phyloP scores from a whole-genome alignment of 2,797 vertebrate genomes.

The Harpagifer antarcticus region DNA sequence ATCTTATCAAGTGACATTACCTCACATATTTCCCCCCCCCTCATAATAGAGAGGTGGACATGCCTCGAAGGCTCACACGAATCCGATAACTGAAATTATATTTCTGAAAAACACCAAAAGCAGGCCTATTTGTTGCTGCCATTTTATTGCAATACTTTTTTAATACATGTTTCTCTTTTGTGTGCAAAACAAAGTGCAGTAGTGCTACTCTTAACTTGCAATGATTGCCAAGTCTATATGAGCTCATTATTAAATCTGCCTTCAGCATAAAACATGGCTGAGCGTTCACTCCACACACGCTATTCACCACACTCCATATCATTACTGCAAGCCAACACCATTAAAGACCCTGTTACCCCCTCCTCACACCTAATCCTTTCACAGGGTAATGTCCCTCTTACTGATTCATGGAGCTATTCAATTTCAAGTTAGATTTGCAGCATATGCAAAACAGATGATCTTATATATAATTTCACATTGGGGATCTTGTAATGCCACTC shows the following conservation, averaged over 20 bases:
- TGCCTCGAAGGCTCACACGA: slow-evolving; percentile 5
- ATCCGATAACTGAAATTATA: neutral
- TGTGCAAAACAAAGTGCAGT: neutral
- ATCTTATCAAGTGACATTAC: slow-evolving; percentile 8
- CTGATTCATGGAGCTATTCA: slow-evolving; percentile 13
- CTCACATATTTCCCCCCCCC: slow-evolving; percentile 17
- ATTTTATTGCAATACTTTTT: neutral
- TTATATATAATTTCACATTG: slow-evolving; percentile 47
- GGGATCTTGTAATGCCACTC: slow-evolving; percentile 36
- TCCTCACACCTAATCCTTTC: slow-evolving; percentile 12
- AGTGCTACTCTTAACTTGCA: slow-evolving; percentile 17
- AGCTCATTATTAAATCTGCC: slow-evolving; percentile 31
- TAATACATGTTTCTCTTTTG: neutral
- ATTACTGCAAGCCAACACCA: slow-evolving; percentile 16
- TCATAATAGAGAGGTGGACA: neutral
- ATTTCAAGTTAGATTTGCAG: slow-evolving; percentile 35
- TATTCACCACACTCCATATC: neutral
- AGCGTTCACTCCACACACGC: neutral
- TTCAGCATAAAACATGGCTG: slow-evolving; percentile 8
- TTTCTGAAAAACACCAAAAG: slow-evolving; percentile 1
- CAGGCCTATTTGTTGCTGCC: neutral
- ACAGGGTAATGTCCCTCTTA: slow-evolving; percentile 18
- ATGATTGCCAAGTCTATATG: slow-evolving; percentile 8
- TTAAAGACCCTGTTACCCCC: slow-evolving; percentile 23
- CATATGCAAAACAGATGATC: slow-evolving; percentile 31